phyloP scores from a whole-genome alignment of 2,888 invertebrate species.

The Ennomos fuscantarius region DNA sequence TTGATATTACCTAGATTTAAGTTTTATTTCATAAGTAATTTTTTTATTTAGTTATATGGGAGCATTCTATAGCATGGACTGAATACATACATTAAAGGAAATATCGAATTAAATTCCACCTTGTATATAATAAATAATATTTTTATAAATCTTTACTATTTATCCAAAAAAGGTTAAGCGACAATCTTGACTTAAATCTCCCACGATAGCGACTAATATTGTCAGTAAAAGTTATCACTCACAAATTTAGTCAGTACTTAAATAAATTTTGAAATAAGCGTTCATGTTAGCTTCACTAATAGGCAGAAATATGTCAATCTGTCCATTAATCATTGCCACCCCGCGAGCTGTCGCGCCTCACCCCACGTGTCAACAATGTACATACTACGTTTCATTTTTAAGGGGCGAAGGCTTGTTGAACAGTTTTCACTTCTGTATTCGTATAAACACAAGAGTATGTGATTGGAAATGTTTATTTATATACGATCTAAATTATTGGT shows the following conservation, averaged over 20 bases:
- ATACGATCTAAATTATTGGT: conserved; percentile 20
- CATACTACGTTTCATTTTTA: conserved; percentile 70
- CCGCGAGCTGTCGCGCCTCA: conserved; percentile 39
- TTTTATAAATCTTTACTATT: too few relatives aligned
- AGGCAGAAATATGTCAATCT: conserved; percentile 68
- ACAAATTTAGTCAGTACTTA: conserved; percentile 28
- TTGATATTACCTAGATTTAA: too few relatives aligned
- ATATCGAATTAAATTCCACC: too few relatives aligned
- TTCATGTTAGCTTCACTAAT: conserved; percentile 53
- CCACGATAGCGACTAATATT: too few relatives aligned
- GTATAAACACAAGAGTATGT: conserved; percentile 29
- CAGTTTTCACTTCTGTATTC: conserved; percentile 44
- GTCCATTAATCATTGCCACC: conserved; percentile 71
- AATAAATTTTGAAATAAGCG: conserved; percentile 47
- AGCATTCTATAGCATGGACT: too few relatives aligned
- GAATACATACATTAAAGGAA: too few relatives aligned
- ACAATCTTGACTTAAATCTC: too few relatives aligned
- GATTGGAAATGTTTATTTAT: conserved; percentile 15
- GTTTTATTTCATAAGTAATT: too few relatives aligned
- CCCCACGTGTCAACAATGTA: conserved; percentile 69
- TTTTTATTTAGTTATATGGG: too few relatives aligned
- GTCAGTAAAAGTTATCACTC: conserved; percentile 2
- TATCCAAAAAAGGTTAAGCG: conserved; percentile 7
- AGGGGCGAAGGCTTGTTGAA: conserved; percentile 50
- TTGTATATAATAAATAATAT: too few relatives aligned